Conservation (phyloP, 2,888 invertebrate species). For the Philereme transversata region DNA sequence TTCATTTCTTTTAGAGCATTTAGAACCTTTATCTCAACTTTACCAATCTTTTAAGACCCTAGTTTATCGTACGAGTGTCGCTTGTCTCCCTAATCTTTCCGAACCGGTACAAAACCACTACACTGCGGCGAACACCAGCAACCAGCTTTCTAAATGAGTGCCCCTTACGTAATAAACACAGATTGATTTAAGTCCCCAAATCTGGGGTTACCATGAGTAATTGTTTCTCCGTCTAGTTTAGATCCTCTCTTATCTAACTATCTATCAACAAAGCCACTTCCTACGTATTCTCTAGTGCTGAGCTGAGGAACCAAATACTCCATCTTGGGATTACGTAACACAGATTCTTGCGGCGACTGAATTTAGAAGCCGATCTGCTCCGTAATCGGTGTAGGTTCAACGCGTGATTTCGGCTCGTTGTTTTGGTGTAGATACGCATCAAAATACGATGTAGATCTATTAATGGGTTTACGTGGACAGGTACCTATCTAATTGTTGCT, state of each 20-base stretch:
- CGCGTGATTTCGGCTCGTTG: constrained; percentile 39
- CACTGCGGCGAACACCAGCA: background rate
- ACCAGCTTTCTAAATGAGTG: background rate
- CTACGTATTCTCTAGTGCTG: constrained; percentile 20
- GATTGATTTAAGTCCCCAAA: constrained; percentile 10
- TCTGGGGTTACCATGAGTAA: constrained; percentile 22
- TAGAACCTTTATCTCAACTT: no score
- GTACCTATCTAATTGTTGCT: no score
- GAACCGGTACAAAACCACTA: no score
- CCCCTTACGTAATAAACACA: background rate
- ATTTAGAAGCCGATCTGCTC: constrained; percentile 69
- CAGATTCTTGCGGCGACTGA: constrained; percentile 55
- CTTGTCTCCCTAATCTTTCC: no score
- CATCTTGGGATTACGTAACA: constrained; percentile 70
- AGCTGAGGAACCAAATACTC: constrained; percentile 56
- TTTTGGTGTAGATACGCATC: background rate
- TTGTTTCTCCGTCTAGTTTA: constrained; percentile 15
- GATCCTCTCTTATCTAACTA: constrained; percentile 17
- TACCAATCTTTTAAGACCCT: no score
- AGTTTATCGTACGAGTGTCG: no score
- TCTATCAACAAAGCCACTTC: constrained; percentile 14
- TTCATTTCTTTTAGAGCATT: no score
- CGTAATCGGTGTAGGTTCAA: constrained; percentile 59
- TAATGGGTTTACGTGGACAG: no score
- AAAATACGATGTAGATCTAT: background rate